Percentiles rank a stretch among this genome's conserved stretches.
phyloP scores from a whole-genome alignment of 2,888 invertebrate genomes.

The Melipona beecheii region DNA sequence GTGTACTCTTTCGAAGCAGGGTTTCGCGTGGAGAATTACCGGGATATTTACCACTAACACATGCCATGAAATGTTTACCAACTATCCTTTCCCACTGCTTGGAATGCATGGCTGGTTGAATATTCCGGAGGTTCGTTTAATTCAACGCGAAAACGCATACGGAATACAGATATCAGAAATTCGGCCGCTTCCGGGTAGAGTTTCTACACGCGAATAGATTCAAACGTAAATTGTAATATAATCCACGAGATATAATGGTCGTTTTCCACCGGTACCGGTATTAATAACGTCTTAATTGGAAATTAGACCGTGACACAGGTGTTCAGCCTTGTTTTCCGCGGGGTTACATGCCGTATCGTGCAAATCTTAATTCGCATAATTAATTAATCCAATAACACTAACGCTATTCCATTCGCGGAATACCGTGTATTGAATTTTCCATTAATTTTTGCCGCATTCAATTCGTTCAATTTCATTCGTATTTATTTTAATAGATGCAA shows the following conservation, averaged over 20 bases:
- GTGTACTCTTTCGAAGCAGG: constrained; percentile 1
- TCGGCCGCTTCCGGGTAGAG: constrained; percentile 20
- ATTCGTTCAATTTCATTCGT: not conserved
- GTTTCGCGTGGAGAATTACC: not conserved
- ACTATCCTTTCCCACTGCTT: constrained; percentile 32
- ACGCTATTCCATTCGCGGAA: not conserved
- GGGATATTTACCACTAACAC: constrained; percentile 1
- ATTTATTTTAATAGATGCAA: not conserved
- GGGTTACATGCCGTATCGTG: constrained; percentile 17
- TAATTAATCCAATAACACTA: constrained; percentile 6
- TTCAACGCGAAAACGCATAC: constrained; percentile 35
- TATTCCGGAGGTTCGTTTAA: constrained; percentile 39
- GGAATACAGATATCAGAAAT: constrained; percentile 48
- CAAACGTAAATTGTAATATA: constrained; percentile 67
- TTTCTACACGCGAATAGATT: constrained; percentile 47
- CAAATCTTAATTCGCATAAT: constrained; percentile 34
- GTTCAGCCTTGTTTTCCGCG: constrained; percentile 53
- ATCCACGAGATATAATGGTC: constrained; percentile 55
- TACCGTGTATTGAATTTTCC: not conserved
- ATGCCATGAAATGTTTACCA: constrained; percentile 28
- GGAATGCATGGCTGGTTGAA: constrained; percentile 35
- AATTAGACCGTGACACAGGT: constrained; percentile 64
- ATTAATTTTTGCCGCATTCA: not conserved
- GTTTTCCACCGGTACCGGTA: constrained; percentile 36
- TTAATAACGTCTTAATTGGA: constrained; percentile 72